A percentile compares a stretch with the other conserved stretches of the same genome.
Evolutionary conservation across 92 coral and sea anemone species (phyloP).

Genomic region (Siderastrea radians): DNA sequence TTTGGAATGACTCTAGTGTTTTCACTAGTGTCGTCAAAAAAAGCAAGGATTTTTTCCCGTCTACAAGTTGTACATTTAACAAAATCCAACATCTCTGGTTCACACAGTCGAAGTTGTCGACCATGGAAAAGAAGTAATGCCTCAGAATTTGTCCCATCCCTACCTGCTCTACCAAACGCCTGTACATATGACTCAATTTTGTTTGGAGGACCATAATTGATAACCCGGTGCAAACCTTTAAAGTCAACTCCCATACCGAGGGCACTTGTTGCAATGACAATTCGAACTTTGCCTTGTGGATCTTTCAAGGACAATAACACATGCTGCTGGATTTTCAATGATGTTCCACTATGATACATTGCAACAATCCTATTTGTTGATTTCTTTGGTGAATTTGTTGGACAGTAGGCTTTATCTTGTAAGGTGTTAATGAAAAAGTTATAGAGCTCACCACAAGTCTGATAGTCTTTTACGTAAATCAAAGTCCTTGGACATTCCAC

Average conservation of each 20-base stretch:
- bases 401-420: conserved; percentile 13
- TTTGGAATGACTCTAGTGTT: background rate
- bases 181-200: conserved; percentile 41
- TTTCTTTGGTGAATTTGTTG: conserved; percentile 9
- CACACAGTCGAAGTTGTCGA: conserved; percentile 26
- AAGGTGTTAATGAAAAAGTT: background rate
- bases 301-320: background rate
- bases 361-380: conserved; percentile 19
- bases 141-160: conserved; percentile 32
- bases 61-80: conserved; percentile 21
- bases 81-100: conserved; percentile 35
- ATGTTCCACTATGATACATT: conserved; percentile 13
- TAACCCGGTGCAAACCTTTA: conserved; percentile 11
- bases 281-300: conserved; percentile 20
- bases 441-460: too few relatives aligned
- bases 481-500: too few relatives aligned
- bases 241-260: conserved; percentile 42
- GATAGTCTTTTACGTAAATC: too few relatives aligned
- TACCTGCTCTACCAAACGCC: conserved; percentile 37
- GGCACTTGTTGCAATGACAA: conserved; percentile 39
- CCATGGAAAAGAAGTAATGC: conserved; percentile 17
- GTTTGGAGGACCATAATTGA: conserved; percentile 29
- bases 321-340: background rate
- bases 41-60: background rate
- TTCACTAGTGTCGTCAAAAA: background rate